Evolutionary conservation across 2,113 vertebrate genomes (phyloP), one percentile per base, ranked within the genome.

Genomic region (Sapayoa aenigma): DNA sequence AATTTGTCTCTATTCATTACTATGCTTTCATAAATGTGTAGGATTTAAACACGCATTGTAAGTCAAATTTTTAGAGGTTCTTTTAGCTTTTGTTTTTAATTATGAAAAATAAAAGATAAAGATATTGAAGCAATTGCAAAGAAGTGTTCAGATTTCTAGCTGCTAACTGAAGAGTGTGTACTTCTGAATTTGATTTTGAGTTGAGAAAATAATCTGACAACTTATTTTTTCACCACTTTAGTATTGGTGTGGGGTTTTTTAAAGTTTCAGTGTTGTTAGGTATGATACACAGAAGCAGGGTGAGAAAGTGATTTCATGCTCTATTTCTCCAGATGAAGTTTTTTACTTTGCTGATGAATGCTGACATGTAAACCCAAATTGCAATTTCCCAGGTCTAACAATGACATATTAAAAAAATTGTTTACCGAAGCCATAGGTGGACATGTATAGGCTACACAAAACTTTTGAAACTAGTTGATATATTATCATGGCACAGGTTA

Each of bases 261-360:
- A 12, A 91, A 93, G 66, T 95, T 95, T 91, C 85, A 31, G n/a
- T 90, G 55, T 95, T 97, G 60, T 95, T 96, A 94, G 88, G 86
- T 96, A 97, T 91, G 82, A 95, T 95, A 68, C 78, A 89, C 86
- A 94, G 93, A 81, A 97, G 50, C 81, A 91, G 93, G 58, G 81
- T 96, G 95, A 95, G 94, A 96, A 97, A 93, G 90, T 96, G 94
- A 97, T 97, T 98, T 97, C 87, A 97, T 97, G 94, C 86, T 97
- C 92, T 97, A 67, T 97, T 97, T 97, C 94, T 95, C 92, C 58
- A 91, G 75, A 96, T 88, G 71, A 95, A 95, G 81, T 95, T 97
- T 97, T 83, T 76, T 93, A 84, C n/a, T 96, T 75, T 95, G 42
- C 87, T 93, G 89, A 89, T 9, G 2, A 93, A 96, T 92, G 59